A percentile compares a stretch with the other conserved stretches of the same genome.
These are phyloP conservation scores for Macaria liturata DNA, from an alignment of 2,888 invertebrate genomes.

Conservation along the genomic window DNA sequence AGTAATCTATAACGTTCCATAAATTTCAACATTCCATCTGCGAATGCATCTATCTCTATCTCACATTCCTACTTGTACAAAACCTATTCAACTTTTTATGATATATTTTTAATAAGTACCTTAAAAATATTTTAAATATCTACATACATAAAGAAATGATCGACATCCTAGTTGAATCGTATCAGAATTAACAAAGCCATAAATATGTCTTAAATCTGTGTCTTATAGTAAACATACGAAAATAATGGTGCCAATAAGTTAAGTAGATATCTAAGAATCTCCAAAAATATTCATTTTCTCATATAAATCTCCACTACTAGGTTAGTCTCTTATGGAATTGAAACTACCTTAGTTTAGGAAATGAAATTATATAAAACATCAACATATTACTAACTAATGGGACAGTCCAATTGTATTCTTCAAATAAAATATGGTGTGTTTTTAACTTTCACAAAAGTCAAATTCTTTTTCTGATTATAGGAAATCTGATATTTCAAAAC, in stretches of 20 bases:
- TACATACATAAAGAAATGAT: no score
- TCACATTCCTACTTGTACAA: conserved; percentile 52
- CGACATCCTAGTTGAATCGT: no score
- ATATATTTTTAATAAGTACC: no score
- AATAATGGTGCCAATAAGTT: conserved; percentile 56
- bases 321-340: conserved; percentile 49
- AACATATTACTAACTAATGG: no score
- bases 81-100: conserved; percentile 11
- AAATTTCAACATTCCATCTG: conserved; percentile 26
- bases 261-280: conserved; percentile 60
- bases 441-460: no score
- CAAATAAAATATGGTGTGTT: no score
- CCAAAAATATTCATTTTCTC: conserved; percentile 43
- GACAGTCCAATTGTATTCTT: no score
- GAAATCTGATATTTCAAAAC: no score
- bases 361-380: no score
- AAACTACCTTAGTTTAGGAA: no score
- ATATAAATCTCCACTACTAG: conserved; percentile 59
- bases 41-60: conserved; percentile 28
- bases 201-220: background rate
- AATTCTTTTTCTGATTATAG: no score
- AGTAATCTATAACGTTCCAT: background rate
- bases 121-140: no score
- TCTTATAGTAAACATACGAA: conserved; percentile 23
- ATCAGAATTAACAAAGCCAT: background rate